Evolutionary conservation across 2,888 invertebrate species (phyloP), one percentile per base, ranked within the genome.

Genomic region (Papilio demoleus): DNA sequence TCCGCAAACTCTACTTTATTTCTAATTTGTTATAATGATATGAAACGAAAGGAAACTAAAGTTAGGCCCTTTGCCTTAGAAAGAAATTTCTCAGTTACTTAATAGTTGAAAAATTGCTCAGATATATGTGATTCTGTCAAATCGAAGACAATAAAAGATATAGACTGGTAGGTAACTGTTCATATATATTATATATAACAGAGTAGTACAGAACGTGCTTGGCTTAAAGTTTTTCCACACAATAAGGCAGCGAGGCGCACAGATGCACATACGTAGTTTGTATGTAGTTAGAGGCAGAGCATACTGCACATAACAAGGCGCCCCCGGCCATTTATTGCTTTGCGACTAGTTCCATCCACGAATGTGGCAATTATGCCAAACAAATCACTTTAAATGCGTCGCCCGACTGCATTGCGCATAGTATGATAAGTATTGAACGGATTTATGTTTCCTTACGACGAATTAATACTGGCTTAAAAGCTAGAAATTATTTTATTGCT

Each of bases 381-480:
- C 86, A 88, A 88, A 88, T 89, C 88, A 88, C 80, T 85, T 83
- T 84, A 82, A 85, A 87, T 84, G 84, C 78, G 78, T 77, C 79
- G 78, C 79, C 82, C 79, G 79, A 69, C 81, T 85, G 88, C 88
- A 87, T 75, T 87, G 87, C 86, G 86, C 82, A 82, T 82, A 77
- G 77, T 81, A 80, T 76, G 76, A 76, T 76, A 77, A 76, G 75
- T 77, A 75, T 70, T 70, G 69, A 72, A 71, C 70, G 68, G 70
- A 72, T 72, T 64, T 69, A 63, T 71, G 64, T 71, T 67, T 62
- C 61, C 58, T 65, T 47, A 47, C 56, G 65, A 62, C 56, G 62
- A 65, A 65, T 70, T 70, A 70, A 65, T 58, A 58, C 19, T 61
- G 53, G 14, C 38, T 62, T 45, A 24, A 65, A 62, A 65, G 61